Evolutionary conservation across 2,113 vertebrate genomes (phyloP).

Genomic region (Pseudolaguvia tuberculata): DNA sequence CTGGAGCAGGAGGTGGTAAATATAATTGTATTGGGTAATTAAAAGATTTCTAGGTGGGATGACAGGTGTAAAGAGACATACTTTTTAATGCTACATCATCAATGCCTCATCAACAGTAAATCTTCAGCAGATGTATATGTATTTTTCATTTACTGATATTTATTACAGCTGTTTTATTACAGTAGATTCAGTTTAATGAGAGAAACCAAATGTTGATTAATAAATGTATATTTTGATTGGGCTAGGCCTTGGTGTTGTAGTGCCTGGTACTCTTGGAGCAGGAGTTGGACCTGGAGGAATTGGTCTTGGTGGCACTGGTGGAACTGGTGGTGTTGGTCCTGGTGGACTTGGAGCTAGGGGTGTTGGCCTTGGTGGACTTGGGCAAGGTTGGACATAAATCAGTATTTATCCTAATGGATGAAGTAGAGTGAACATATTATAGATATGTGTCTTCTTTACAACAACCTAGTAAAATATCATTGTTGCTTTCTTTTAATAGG

Average conservation of each 20-base stretch:
- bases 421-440: not conserved
- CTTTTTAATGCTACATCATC: not conserved
- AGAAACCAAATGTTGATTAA: not conserved
- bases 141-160: not conserved
- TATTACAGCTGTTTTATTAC: not conserved
- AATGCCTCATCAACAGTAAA: no score
- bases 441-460: not conserved
- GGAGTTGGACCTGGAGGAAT: conserved; percentile 11
- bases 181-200: not conserved
- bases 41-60: not conserved
- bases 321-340: conserved; percentile 21
- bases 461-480: conserved; percentile 2
- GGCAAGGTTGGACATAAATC: not conserved
- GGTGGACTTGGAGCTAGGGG: conserved; percentile 30
- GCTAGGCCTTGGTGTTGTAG: conserved; percentile 22
- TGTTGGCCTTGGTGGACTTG: conserved; percentile 44
- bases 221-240: not conserved
- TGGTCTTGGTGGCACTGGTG: conserved; percentile 33
- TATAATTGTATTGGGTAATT: no score
- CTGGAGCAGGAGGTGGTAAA: conserved; percentile 31
- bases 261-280: not conserved
- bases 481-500: not conserved
- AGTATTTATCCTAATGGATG: not conserved
- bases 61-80: not conserved
- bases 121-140: not conserved